Percentiles rank a stretch among this genome's conserved stretches.
These are phyloP conservation scores for Phasianus colchicus DNA, from an alignment of 2,113 vertebrate genomes.

Conservation along the genomic window DNA sequence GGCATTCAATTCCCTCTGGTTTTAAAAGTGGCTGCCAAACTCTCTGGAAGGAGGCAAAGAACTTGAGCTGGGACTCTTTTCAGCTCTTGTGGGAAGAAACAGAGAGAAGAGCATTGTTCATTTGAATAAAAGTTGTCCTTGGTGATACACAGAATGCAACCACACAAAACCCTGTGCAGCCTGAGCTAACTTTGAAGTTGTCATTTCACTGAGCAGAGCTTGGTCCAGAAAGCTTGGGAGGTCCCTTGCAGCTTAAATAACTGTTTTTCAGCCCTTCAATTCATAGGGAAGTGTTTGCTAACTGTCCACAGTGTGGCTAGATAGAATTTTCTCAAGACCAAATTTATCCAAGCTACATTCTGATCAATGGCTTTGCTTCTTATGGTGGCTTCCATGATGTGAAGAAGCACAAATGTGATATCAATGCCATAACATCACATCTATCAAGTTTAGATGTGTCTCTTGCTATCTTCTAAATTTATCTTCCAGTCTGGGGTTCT, in stretches of 20 bases:
- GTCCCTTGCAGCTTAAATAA: neutral
- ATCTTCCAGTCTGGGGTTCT: neutral
- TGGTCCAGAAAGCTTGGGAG: neutral
- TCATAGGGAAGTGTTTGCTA: neutral
- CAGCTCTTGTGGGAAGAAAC: neutral
- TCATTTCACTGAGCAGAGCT: neutral
- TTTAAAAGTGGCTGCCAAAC: constrained; percentile 7
- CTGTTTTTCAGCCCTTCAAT: neutral
- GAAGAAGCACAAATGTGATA: neutral
- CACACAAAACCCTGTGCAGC: neutral
- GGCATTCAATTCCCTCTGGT: neutral
- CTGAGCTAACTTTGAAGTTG: neutral
- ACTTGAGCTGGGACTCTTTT: neutral
- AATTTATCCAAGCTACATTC: neutral
- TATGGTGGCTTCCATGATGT: neutral
- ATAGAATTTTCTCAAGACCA: neutral
- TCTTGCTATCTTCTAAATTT: neutral
- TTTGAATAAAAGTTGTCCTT: constrained; percentile 52
- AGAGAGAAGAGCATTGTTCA: constrained; percentile 3
- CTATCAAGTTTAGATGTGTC: neutral
- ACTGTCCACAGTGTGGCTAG: neutral
- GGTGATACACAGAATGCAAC: constrained; percentile 13
- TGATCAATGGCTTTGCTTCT: neutral
- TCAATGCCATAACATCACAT: neutral
- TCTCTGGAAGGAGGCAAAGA: neutral